Base-by-base conservation (phyloP, 2,888 invertebrate species). In the Atethmia centrago region DNA sequence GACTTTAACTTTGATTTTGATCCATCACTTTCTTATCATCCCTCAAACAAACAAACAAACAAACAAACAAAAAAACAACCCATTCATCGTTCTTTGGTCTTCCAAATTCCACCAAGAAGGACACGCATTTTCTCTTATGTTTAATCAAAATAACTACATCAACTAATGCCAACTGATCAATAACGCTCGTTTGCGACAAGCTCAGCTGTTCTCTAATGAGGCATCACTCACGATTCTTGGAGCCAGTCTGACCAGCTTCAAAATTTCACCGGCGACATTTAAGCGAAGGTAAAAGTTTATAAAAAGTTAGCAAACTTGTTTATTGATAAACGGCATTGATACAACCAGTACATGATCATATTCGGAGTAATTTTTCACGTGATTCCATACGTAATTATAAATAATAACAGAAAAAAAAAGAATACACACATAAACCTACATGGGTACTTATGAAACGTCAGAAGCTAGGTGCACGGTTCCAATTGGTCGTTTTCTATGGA, bases 261-360 rank as follows among this genome's bases (percentile, higher is more conserved):
- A 59, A 85, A 85, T 86, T 86, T 86, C 87, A 76, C 87, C 69
- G 31, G 49, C 76, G 86, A 87, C 87, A 85, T 85, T 85, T 80
- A 77, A 76, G 51, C 47, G 85, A 79, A 79, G 86, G 87, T 87
- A 87, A 86, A 85, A 86, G 85, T 86, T 77, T 64, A 77, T 83
- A 77, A 77, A 85, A 84, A 86, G 69, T 77, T 55, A 69, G 71
- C 75, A 83, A 83, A 87, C 85, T 65, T 53, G 85, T 85, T 82
- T 72, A 67, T 74, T 56, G 79, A 83, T 87, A 65, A 74, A 80
- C 61, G 47, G 64, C 66, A 56, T 59, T 77, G 75, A 83, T 85
- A 78, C 65, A 62, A 79, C 62, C 71, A 75, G 75, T 85, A 71
- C 70, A 65, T 71, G 74, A 82, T 73, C 45, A 36, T 75, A 65